Conservation (phyloP, 2,113 vertebrate genomes). For the Atlantisia rogersi region DNA sequence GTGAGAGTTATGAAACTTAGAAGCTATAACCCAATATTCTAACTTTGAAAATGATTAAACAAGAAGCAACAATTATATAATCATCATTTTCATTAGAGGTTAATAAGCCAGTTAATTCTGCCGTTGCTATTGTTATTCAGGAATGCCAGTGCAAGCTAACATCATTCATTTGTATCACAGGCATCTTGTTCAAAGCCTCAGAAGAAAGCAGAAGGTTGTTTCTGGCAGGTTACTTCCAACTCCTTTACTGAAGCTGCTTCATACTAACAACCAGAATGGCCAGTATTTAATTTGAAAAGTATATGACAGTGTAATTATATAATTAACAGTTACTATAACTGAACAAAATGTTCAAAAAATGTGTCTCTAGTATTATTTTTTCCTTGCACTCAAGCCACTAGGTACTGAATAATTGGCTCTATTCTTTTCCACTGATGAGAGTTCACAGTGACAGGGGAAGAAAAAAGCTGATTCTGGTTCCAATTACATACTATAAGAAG, state of each 20-base stretch:
- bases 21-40: neutral
- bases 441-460: neutral
- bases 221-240: accelerated
- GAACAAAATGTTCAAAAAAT: neutral
- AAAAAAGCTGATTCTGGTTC: neutral
- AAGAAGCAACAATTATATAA: neutral
- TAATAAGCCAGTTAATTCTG: neutral
- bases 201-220: neutral
- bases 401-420: neutral
- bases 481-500: neutral
- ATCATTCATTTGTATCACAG: neutral
- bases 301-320: neutral
- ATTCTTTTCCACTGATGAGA: neutral
- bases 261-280: neutral
- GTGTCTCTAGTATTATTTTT: neutral
- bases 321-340: neutral
- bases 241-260: neutral
- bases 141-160: neutral
- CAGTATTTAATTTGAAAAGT: neutral
- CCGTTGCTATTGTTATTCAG: neutral
- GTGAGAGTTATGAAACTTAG: neutral
- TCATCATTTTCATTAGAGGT: neutral
- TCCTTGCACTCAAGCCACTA: neutral
- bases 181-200: neutral
- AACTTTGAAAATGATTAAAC: neutral